Percentiles rank a stretch among this genome's conserved stretches.
Conservation (phyloP, 2,797 vertebrate genomes). For the Lacerta viridis region DNA sequence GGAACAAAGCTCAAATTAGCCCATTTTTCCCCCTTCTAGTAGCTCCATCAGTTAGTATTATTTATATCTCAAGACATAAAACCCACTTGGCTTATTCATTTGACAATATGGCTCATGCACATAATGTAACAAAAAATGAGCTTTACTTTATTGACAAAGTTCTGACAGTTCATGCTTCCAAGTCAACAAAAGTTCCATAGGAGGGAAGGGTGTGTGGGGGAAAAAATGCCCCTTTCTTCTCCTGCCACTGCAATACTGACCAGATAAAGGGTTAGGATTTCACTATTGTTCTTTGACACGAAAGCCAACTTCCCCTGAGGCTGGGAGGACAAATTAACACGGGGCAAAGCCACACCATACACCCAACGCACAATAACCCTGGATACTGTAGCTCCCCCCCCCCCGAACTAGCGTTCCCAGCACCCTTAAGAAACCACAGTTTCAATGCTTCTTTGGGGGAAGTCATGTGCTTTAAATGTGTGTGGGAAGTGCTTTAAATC, state of each 20-base stretch:
- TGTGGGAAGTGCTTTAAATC: too few species aligned
- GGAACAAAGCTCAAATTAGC: slow-evolving; percentile 86
- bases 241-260: not conserved
- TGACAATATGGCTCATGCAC: not conserved
- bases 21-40: slow-evolving; percentile 72
- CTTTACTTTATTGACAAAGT: not conserved
- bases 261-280: not conserved
- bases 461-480: too few species aligned
- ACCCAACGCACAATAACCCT: too few species aligned
- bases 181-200: not conserved
- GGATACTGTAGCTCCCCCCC: too few species aligned
- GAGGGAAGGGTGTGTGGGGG: too few species aligned
- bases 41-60: slow-evolving; percentile 75
- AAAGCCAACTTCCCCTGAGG: not conserved
- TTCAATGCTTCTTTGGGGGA: too few species aligned
- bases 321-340: not conserved
- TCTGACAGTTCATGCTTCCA: not conserved
- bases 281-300: too few species aligned
- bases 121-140: not conserved
- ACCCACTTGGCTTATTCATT: slow-evolving; percentile 54
- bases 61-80: slow-evolving; percentile 76
- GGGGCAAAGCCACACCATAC: too few species aligned
- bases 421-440: not conserved
- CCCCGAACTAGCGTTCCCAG: not conserved
- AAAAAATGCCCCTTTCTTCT: not conserved